phyloP scores from a whole-genome alignment of 2,888 invertebrate genomes.

The Machimus rusticus region DNA sequence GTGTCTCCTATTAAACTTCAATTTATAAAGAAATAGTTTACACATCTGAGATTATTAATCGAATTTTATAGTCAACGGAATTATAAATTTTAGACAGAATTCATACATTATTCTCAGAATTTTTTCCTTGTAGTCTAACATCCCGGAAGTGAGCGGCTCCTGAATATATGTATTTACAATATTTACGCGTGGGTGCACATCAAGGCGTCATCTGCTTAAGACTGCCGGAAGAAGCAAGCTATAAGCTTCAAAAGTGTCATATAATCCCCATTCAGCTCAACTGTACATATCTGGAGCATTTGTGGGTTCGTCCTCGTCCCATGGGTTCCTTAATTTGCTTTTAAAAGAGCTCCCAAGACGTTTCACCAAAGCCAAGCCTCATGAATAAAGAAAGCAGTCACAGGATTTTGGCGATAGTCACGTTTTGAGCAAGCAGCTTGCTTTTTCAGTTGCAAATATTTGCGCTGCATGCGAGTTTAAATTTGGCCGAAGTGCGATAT shows the following conservation, averaged over 20 bases:
- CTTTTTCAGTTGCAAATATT: not conserved
- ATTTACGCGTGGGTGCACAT: not conserved
- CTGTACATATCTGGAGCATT: not conserved
- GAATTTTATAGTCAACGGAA: not conserved
- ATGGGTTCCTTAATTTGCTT: not conserved
- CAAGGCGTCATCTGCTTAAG: not conserved
- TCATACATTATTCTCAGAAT: not conserved
- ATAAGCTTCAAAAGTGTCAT: not conserved
- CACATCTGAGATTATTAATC: not conserved
- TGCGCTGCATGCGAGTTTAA: not conserved
- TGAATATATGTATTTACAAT: not conserved
- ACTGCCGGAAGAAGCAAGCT: not conserved
- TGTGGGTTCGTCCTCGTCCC: not conserved
- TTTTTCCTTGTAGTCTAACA: not conserved
- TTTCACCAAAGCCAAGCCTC: not conserved
- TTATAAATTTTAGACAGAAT: not conserved
- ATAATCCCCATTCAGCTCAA: not conserved
- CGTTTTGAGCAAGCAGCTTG: not conserved
- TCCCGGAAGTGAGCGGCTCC: not conserved
- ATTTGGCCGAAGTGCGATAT: not conserved
- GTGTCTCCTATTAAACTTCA: too few relatives aligned
- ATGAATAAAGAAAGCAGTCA: not conserved
- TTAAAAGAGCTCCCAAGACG: not conserved
- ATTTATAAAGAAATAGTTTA: not conserved
- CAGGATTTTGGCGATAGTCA: not conserved